phyloP scores from a whole-genome alignment of 1,140 invertebrate species.

The Lepidurus apus region DNA sequence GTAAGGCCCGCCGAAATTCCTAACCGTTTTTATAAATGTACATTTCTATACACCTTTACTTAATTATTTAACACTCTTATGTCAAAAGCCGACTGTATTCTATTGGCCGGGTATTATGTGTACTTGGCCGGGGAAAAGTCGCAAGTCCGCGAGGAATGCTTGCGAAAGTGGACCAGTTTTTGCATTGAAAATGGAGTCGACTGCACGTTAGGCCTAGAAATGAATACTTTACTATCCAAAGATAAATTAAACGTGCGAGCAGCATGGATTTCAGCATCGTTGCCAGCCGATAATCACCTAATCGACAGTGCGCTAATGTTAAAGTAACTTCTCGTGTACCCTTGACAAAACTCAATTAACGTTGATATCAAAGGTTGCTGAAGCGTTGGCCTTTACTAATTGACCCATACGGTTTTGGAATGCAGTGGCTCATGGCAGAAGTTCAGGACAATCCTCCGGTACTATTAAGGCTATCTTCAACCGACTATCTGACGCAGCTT shows the following conservation, averaged over 20 bases:
- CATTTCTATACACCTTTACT: no score
- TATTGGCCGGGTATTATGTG: not conserved
- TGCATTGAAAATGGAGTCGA: not conserved
- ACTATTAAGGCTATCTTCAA: not conserved
- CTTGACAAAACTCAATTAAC: no score
- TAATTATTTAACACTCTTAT: no score
- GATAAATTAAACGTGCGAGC: slow-evolving; percentile 7
- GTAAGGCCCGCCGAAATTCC: no score
- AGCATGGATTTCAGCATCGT: slow-evolving; percentile 12
- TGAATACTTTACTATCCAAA: not conserved
- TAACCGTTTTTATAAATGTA: no score
- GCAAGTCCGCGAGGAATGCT: not conserved
- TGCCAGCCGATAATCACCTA: slow-evolving; percentile 24
- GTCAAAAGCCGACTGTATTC: not conserved
- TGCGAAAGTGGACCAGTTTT: not conserved
- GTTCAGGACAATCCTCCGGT: slow-evolving; percentile 26
- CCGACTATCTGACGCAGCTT: slow-evolving; percentile 27
- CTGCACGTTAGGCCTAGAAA: not conserved
- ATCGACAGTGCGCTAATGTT: slow-evolving; percentile 12
- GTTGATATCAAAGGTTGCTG: not conserved
- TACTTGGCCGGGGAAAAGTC: not conserved
- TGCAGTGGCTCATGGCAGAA: slow-evolving; percentile 20
- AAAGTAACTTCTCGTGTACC: not conserved
- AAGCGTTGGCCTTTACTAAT: slow-evolving; percentile 28
- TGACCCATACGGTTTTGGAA: slow-evolving; percentile 18